Base-by-base conservation (phyloP, 2,113 vertebrate genomes). In the Lophius piscatorius region DNA sequence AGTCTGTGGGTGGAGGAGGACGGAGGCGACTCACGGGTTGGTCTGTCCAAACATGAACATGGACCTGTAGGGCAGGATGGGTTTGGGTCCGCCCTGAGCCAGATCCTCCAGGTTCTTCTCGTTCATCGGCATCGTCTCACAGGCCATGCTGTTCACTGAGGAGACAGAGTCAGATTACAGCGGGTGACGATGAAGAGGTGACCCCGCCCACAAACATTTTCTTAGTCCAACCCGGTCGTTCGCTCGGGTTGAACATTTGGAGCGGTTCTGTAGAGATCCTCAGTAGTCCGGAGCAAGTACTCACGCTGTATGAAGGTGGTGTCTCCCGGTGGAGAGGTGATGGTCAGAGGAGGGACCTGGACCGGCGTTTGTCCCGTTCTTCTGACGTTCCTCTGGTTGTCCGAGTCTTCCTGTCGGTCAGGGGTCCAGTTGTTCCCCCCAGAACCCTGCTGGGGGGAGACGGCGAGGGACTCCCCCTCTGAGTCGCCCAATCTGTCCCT, bases 31-130 rank as follows among this genome's bases (percentile, higher is more conserved):
- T 97, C 82, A 98, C 97, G 94, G 93, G 33, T 98, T 98, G 31
- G 92, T 92, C 47, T 94, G 94, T 20, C 94, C 94, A 23, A 98
- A 91, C 68, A 98, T 89, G 68, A 98, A 98, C 96, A 98, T 95
- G 79, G 96, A 98, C 8, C 95, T 98, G 84, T 98, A 95, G 3
- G 97, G 95, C 63, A 98, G 89, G 61, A 98, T 94, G 21, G 94
- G 95, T 20, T 91, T 94, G 12, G 94, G 92, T 17, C 93, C 89
- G 0, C 85, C 91, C 58, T 87, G 88, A 0, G 76, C 85, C 29
- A 86, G 33, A 3, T 93, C 94, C 10, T 92, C 92, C 0, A 84
- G 83, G 0, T 92, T 94, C 80, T 96, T 98, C 76, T 96, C 94
- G 0, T 84, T 84, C 86, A 94, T 96, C n/a, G 90, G 83, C 56